phyloP scores from a whole-genome alignment of 2,113 vertebrate genomes.

The Pica pica region DNA sequence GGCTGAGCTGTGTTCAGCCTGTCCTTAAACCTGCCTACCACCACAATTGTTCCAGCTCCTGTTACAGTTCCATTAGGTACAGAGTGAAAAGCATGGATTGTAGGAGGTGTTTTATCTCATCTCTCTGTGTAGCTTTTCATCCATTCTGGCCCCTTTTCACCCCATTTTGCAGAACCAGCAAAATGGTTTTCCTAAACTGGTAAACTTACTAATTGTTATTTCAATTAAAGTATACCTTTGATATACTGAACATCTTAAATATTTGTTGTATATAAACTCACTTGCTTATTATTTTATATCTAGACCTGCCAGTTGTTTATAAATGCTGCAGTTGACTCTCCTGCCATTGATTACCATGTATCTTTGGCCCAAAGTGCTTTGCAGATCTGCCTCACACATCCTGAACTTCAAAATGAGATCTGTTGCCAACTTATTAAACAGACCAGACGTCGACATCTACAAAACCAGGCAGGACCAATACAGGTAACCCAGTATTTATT shows the following conservation, averaged over 20 bases:
- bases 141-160: neutral
- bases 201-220: neutral
- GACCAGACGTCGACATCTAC: conserved; percentile 84
- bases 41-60: neutral
- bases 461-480: conserved; percentile 83
- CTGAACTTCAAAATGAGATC: conserved; percentile 96
- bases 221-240: neutral
- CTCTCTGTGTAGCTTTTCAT: neutral
- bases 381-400: conserved; percentile 92
- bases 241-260: neutral
- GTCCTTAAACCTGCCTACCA: neutral
- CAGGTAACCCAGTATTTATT: conserved; percentile 76
- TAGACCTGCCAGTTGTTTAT: conserved; percentile 98
- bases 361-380: conserved; percentile 95
- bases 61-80: neutral
- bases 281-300: conserved; percentile 34
- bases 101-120: neutral
- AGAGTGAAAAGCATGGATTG: neutral
- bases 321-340: conserved; percentile 92
- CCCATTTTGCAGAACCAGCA: neutral
- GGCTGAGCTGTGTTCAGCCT: neutral
- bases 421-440: conserved; percentile 97
- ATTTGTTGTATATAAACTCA: neutral
- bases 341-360: conserved; percentile 97
- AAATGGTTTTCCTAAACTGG: neutral